phyloP scores from a whole-genome alignment of 2,888 invertebrate genomes.

The Lottia gigantea region DNA sequence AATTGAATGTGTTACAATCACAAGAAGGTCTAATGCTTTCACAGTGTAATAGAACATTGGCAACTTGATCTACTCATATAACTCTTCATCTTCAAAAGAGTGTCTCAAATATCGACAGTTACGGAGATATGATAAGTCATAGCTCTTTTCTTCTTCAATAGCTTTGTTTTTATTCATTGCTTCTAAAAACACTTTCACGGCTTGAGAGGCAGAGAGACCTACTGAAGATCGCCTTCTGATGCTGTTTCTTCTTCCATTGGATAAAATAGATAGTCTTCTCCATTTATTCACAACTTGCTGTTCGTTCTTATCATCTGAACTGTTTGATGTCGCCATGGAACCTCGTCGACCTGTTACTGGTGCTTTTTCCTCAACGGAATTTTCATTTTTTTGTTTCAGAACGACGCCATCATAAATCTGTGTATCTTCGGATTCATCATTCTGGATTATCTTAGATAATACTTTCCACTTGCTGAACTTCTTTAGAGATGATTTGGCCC shows the following conservation, averaged over 20 bases:
- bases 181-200: neutral
- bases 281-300: neutral
- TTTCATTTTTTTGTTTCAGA: too few species aligned
- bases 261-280: neutral
- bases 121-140: neutral
- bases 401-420: too few species aligned
- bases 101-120: constrained; percentile 2
- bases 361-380: too few species aligned
- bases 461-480: neutral
- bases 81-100: neutral
- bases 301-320: too few species aligned
- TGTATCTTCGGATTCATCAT: too few species aligned
- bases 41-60: too few species aligned
- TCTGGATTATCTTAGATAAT: neutral
- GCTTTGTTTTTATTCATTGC: neutral
- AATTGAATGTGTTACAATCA: too few species aligned
- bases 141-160: neutral
- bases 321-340: too few species aligned
- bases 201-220: neutral
- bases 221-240: neutral
- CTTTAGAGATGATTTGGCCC: neutral
- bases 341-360: too few species aligned
- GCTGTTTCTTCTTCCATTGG: neutral
- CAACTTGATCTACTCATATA: too few species aligned
- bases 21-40: too few species aligned